Evolutionary conservation across 2,797 vertebrate species (phyloP), one percentile per base, ranked within the genome.

Genomic region (Karalla daura): DNA sequence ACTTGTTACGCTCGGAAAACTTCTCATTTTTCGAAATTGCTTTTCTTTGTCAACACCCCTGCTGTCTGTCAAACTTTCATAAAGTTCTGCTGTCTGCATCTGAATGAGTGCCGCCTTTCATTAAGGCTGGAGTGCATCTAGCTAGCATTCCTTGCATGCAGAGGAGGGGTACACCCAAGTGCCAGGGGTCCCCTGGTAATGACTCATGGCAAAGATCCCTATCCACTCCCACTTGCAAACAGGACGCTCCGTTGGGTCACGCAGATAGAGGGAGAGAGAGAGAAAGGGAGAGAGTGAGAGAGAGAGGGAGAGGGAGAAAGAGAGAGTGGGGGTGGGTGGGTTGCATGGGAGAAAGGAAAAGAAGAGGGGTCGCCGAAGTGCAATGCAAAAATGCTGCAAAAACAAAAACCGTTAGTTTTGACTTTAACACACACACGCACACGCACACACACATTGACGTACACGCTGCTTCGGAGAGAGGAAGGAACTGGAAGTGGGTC

Each of bases 401-500:
- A 85, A 84, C 61, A 61, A 65, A 77, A 87, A 74, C 36, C 17
- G 55, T 79, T 84, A 70, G 52, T 71, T 53, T 73, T 70, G 79
- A 75, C 75, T 47, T 88, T 88, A 54, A 61, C 28, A 60, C 74
- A 63, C 75, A 62, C 56, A 63, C 32, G 60, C 66, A 62, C 56
- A 63, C 32, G 60, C 66, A 62, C 56, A 63, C 32, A 62, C 64
- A 62, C 56, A 63, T 55, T 59, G 27, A 62, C 74, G 61, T 74
- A 62, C 56, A 63, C 32, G 60, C 64, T 28, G 20, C 50, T 65
- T 49, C 10, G 20, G 51, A 61, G 72, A 79, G 83, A 81, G 84
- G 84, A 85, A 88, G 89, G 88, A 91, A 89, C 77, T 88, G 72
- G 86, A 92, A 89, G 62, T 91, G 85, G 91, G 89, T 92, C 88